These are phyloP conservation scores for Dryoscopus gambensis DNA, from an alignment of 2,113 vertebrate species.

Conservation along the genomic window DNA sequence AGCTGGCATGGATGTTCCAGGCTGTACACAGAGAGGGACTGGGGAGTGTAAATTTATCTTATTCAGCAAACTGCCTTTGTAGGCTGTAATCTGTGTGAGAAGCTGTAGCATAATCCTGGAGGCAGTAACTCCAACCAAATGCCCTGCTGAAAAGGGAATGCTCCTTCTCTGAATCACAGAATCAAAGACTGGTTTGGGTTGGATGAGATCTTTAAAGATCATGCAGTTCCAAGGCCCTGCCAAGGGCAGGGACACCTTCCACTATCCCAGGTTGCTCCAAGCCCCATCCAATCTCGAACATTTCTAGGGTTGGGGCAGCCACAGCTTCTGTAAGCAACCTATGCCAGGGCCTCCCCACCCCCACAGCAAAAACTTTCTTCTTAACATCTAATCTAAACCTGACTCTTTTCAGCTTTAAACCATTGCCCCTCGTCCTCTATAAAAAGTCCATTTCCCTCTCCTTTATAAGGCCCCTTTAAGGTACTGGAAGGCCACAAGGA, in stretches of 20 bases:
- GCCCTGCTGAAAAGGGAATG: neutral
- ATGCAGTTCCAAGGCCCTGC: neutral
- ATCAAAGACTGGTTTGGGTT: neutral
- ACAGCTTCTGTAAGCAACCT: neutral
- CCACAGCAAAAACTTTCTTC: neutral
- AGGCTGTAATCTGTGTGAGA: neutral
- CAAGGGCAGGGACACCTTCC: neutral
- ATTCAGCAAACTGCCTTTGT: neutral
- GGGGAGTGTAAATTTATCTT: neutral
- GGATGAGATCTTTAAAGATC: neutral
- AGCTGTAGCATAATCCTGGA: neutral
- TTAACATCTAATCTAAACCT: neutral
- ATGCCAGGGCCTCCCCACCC: neutral
- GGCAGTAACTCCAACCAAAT: neutral
- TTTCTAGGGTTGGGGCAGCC: neutral
- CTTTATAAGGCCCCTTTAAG: neutral
- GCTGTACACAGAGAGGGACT: neutral
- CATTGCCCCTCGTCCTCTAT: rapidly evolving
- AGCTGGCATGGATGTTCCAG: neutral
- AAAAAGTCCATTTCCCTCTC: neutral
- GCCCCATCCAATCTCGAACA: rapidly evolving
- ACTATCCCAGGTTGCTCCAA: neutral
- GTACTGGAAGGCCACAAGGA: neutral
- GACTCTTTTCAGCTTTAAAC: neutral
- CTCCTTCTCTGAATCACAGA: neutral